Base-by-base conservation (phyloP, 2,888 invertebrate species). In the Hypselothyrea guttata region DNA sequence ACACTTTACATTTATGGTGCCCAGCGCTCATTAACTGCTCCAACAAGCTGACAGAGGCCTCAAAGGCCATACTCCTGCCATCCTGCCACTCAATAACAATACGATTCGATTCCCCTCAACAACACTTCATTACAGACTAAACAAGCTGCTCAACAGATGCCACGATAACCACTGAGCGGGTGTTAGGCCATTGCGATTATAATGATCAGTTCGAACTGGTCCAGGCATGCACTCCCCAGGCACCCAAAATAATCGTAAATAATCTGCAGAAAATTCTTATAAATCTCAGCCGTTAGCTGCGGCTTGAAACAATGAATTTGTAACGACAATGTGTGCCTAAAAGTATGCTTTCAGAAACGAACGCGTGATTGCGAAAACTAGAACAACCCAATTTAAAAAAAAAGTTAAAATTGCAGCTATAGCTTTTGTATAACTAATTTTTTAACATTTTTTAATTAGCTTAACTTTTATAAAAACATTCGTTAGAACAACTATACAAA, bases 71-170 rank as follows among this genome's bases (percentile, higher is more conserved):
- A 22, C 22, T 22, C 22, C 22, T 22, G 22, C 22, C 3, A 22
- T n/a, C n/a, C 22, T 22, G 22, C 15, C 31, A 37, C 34, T 48
- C 42, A 65, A 64, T 49, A 59, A 68, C 49, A 51, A 57, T 33
- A 33, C 38, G 18, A 33, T 53, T 45, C 8, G 4, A 0, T 7
- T 8, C 16, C 16, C 12, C 40, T 22, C 9, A 33, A 37, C 53
- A 68, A 59, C 75, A 78, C 71, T 71, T 69, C 64, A 71, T 71
- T 82, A 64, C 7, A 69, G 74, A 63, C 63, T 74, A 70, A 84
- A 76, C 64, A 79, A 70, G 75, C 61, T 70, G 66, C 42, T 47
- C 58, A 59, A 37, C 49, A 67, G 58, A 60, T 62, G 52, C 18
- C 57, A 16, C 35, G 30, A 45, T 45, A 48, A 28, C 38, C 11